Evolutionary conservation across 2,113 vertebrate species (phyloP).

Genomic region (Ornithorhynchus anatinus): DNA sequence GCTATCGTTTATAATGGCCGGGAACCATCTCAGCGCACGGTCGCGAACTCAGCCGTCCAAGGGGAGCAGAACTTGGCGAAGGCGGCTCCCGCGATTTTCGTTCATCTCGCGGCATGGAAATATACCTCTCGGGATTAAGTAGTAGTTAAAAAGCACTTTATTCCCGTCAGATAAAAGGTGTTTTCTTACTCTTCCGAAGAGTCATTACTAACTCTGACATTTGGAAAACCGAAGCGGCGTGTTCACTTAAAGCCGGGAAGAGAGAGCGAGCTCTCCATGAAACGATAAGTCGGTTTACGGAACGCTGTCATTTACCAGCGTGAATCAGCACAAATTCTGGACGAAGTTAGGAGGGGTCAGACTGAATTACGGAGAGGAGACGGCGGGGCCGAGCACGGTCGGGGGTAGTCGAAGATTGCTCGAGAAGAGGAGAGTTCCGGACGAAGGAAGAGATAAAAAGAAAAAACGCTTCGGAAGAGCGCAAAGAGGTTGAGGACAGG

Average conservation of each 20-base stretch:
- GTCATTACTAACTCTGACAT: not conserved
- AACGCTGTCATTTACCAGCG: constrained; percentile 41
- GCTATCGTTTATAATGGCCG: no score
- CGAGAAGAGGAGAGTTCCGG: constrained; percentile 15
- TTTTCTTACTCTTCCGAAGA: not conserved
- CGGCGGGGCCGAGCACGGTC: constrained; percentile 25
- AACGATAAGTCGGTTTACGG: not conserved
- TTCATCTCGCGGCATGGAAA: not conserved
- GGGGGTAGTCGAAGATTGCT: constrained; percentile 45
- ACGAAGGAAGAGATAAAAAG: constrained; percentile 32
- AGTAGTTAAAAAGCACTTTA: not conserved
- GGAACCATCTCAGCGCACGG: no score
- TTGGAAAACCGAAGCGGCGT: not conserved
- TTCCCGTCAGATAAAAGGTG: not conserved
- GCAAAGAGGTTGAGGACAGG: not conserved
- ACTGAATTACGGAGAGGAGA: constrained; percentile 38
- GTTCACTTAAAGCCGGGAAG: not conserved
- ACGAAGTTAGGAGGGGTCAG: constrained; percentile 38
- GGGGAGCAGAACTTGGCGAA: not conserved
- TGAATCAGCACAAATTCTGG: constrained; percentile 28
- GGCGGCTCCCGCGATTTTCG: not conserved
- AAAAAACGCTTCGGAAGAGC: constrained; percentile 28
- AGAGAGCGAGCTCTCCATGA: not conserved
- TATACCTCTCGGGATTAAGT: not conserved
- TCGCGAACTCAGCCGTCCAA: no score